These are phyloP conservation scores for Procavia capensis DNA, from an alignment of 2,113 vertebrate genomes.

Conservation along the genomic window DNA sequence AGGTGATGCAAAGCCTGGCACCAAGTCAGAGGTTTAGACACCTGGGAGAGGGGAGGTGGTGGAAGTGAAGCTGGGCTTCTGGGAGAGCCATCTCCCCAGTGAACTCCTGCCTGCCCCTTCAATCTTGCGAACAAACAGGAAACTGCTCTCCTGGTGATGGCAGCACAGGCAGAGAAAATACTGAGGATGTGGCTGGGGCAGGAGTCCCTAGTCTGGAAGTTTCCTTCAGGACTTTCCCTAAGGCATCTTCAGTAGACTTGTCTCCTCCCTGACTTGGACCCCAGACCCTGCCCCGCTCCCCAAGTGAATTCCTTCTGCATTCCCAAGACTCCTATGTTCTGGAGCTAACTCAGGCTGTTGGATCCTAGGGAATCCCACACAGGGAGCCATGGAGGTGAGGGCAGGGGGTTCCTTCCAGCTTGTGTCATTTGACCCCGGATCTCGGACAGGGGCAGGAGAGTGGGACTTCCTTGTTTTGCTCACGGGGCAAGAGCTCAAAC, in stretches of 20 bases:
- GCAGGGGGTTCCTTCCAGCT: not conserved
- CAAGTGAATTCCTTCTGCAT: not conserved
- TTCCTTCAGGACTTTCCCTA: not conserved
- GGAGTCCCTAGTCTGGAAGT: not conserved
- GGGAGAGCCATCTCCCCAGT: too few species aligned
- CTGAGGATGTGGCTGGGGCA: not conserved
- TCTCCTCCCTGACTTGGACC: too few species aligned
- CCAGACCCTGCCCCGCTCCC: not conserved
- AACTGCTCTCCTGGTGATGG: not conserved
- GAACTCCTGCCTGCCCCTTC: not conserved
- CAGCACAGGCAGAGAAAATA: accelerated
- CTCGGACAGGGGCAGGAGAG: too few species aligned
- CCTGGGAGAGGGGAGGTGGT: too few species aligned
- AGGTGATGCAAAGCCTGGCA: not conserved
- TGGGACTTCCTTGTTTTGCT: not conserved
- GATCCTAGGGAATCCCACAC: not conserved
- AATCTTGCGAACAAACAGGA: not conserved
- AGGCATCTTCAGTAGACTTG: not conserved
- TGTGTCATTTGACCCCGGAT: not conserved
- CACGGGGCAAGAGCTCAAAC: not conserved
- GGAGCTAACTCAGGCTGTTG: not conserved
- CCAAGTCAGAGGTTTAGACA: not conserved
- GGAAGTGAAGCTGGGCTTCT: not conserved
- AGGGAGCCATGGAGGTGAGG: not conserved
- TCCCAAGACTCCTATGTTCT: not conserved